These are phyloP conservation scores for Penaeus indicus DNA, from an alignment of 1,140 invertebrate species.

Conservation along the genomic window DNA sequence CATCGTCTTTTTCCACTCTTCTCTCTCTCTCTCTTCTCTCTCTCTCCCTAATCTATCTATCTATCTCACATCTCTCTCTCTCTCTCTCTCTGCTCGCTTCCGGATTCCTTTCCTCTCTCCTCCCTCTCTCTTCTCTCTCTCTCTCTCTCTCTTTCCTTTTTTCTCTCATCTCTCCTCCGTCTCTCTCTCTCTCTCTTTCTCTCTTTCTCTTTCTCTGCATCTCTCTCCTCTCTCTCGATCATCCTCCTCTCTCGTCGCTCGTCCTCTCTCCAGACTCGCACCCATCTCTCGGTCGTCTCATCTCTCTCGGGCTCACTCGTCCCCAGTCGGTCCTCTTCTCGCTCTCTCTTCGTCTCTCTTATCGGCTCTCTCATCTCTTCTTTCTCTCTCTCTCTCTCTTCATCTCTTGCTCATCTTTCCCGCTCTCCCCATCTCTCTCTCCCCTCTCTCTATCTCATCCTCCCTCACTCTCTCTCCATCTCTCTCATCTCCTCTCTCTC, in stretches of 20 bases:
- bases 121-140: conserved; percentile 1
- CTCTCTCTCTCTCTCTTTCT: conserved; percentile 27
- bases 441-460: no score
- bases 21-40: no score
- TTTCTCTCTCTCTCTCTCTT: neutral
- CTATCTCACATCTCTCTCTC: no score
- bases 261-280: neutral
- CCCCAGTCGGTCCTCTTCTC: neutral
- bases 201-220: conserved; percentile 22
- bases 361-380: neutral
- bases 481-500: no score
- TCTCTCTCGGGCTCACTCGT: neutral
- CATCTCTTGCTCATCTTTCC: neutral
- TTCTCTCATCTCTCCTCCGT: neutral
- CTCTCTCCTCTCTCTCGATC: neutral
- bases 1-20: no score
- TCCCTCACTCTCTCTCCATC: no score
- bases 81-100: neutral
- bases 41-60: no score
- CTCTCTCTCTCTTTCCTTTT: neutral
- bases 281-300: conserved; percentile 1
- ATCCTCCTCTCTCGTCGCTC: neutral
- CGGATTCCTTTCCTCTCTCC: neutral
- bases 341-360: neutral
- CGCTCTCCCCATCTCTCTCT: neutral